phyloP scores from a whole-genome alignment of 1,140 invertebrate species.

The Eulimnadia texana region DNA sequence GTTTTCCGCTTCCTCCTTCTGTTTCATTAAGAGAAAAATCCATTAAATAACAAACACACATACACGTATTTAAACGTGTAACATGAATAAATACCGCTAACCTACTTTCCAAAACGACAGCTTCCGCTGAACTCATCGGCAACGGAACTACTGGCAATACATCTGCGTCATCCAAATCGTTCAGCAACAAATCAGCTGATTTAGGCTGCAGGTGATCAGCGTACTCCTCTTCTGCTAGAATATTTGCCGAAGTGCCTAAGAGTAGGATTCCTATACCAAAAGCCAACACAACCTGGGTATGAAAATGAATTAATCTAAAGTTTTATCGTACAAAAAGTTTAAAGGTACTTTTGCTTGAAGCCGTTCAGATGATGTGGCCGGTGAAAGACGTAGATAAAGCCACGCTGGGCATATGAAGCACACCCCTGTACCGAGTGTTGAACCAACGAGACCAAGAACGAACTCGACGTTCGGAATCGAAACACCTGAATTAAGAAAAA shows the following conservation, averaged over 20 bases:
- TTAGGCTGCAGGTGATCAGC: background rate
- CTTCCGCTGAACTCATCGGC: background rate
- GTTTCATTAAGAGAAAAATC: too few species aligned
- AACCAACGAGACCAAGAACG: slow-evolving; percentile 78
- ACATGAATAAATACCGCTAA: background rate
- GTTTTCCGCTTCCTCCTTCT: too few species aligned
- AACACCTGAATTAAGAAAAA: slow-evolving; percentile 29
- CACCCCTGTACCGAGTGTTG: slow-evolving; percentile 86
- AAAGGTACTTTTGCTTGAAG: background rate
- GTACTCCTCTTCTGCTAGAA: slow-evolving; percentile 15
- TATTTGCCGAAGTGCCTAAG: slow-evolving; percentile 9
- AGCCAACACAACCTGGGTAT: slow-evolving; percentile 8
- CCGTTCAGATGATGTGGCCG: background rate
- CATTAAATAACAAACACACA: too few species aligned
- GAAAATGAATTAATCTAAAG: background rate
- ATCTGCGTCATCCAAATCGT: background rate
- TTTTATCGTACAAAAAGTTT: background rate
- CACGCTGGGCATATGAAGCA: slow-evolving; percentile 77
- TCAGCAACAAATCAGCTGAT: background rate
- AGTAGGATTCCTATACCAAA: slow-evolving; percentile 3
- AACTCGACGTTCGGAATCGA: slow-evolving; percentile 79
- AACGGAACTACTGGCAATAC: background rate
- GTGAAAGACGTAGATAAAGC: slow-evolving; percentile 10
- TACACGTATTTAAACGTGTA: background rate
- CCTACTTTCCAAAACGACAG: background rate